Evolutionary conservation across 2,888 invertebrate genomes (phyloP), one percentile per base, ranked within the genome.

Genomic region (Embidobia sp.): DNA sequence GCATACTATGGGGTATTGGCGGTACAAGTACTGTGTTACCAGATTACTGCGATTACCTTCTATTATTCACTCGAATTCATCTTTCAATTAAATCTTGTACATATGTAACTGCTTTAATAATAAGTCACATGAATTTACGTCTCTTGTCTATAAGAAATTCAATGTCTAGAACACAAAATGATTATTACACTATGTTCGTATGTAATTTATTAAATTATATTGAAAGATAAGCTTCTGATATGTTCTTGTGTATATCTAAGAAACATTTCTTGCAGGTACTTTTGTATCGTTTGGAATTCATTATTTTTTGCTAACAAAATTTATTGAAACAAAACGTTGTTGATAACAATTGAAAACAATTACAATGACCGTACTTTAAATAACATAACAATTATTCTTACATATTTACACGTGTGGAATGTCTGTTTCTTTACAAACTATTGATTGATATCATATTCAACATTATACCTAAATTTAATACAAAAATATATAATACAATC

Each of bases 1-100:
- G n/a, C n/a, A n/a, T n/a, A n/a, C n/a, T 72, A 88, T 90, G 81
- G 79, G 79, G 79, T 81, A 79, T 79, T 82, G 78, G 83, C 83
- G 81, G 83, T 81, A 79, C 72, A 78, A 79, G 48, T 77, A 78
- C 49, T 40, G 74, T n/a, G 46, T 46, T 19, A n/a, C n/a, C 15
- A 13, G 7, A 10, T 27, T 27, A 27, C 13, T 16, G 27, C 4
- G 44, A 22, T 13, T 22, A 7, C 8, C 26, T 44, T 26, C 7
- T 26, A 6, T 1, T 13, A 8, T 13, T 44, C 16, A 22, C n/a
- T 31, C 8, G 22, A 22, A 44, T 26, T 44, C 26, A 7, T 26
- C 8, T 51, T 35, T 27, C 15, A 7, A 42, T 42, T 19, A 19
- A 42, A 15, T 42, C 10, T 42, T n/a, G n/a, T n/a, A n/a, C n/a